phyloP scores from a whole-genome alignment of 2,113 vertebrate genomes.

The Origma solitaria region DNA sequence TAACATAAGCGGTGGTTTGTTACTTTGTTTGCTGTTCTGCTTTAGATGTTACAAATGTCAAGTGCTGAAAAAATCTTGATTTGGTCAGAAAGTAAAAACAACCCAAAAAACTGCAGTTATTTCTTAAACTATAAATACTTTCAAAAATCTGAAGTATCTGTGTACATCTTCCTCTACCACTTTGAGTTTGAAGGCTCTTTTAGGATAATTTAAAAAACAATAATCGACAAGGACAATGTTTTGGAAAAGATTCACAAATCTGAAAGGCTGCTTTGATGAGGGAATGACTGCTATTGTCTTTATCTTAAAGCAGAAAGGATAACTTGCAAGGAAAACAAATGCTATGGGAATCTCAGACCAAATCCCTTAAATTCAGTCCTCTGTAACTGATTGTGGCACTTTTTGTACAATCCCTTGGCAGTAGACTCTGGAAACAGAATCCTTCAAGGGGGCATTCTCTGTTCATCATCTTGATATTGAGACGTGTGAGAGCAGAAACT shows the following conservation, averaged over 20 bases:
- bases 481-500: neutral
- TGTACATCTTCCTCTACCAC: neutral
- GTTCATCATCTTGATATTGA: neutral
- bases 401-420: neutral
- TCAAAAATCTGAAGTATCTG: neutral
- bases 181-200: neutral
- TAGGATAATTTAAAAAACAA: neutral
- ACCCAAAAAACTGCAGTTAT: neutral
- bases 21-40: neutral
- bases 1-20: neutral
- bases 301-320: neutral
- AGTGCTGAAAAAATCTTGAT: neutral
- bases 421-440: neutral
- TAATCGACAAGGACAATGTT: neutral
- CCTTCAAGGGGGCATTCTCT: neutral
- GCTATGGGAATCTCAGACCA: neutral
- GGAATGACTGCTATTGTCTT: neutral
- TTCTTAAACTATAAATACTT: neutral
- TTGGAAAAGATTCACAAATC: neutral
- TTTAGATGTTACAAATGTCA: neutral
- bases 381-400: neutral
- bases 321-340: neutral
- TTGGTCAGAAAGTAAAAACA: neutral
- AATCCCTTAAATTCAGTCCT: neutral
- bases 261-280: neutral